These are phyloP conservation scores for Cheilosia scutellata DNA, from an alignment of 2,888 invertebrate species.

Conservation along the genomic window DNA sequence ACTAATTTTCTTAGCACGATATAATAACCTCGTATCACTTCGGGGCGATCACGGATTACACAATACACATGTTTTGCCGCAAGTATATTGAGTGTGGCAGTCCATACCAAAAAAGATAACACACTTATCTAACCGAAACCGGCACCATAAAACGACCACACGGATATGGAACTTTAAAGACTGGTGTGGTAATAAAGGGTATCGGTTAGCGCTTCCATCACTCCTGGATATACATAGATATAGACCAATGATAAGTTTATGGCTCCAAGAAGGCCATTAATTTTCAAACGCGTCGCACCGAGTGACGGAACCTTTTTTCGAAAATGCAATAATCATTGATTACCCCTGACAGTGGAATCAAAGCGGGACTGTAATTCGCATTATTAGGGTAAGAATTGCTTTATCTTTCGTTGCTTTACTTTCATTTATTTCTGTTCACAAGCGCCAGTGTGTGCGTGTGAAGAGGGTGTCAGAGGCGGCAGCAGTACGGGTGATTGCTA, in stretches of 20 bases:
- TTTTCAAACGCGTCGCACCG: background rate
- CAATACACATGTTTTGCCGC: conserved; percentile 23
- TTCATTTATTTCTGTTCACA: background rate
- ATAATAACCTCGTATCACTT: conserved; percentile 50
- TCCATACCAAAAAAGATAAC: conserved; percentile 24
- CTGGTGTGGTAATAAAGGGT: conserved; percentile 29
- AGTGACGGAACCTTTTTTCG: conserved; percentile 26
- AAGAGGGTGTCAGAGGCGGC: background rate
- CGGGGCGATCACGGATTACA: conserved; percentile 50
- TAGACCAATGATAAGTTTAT: conserved; percentile 30
- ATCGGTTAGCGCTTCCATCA: conserved; percentile 31
- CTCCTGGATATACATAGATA: background rate
- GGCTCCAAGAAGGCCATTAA: conserved; percentile 37
- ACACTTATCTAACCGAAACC: background rate
- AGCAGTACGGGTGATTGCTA: conserved; percentile 24
- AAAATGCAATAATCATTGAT: conserved; percentile 72
- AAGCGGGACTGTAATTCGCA: conserved; percentile 57
- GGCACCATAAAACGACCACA: background rate
- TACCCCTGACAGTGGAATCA: conserved; percentile 46
- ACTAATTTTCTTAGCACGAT: conserved; percentile 64
- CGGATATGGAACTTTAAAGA: conserved; percentile 35
- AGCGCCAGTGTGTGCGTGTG: conserved; percentile 3
- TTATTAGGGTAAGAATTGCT: conserved; percentile 68
- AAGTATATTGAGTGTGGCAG: conserved; percentile 17
- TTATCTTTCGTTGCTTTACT: conserved; percentile 65